Base-by-base conservation (phyloP, 2,888 invertebrate genomes). In the Dromius quadrimaculatus region DNA sequence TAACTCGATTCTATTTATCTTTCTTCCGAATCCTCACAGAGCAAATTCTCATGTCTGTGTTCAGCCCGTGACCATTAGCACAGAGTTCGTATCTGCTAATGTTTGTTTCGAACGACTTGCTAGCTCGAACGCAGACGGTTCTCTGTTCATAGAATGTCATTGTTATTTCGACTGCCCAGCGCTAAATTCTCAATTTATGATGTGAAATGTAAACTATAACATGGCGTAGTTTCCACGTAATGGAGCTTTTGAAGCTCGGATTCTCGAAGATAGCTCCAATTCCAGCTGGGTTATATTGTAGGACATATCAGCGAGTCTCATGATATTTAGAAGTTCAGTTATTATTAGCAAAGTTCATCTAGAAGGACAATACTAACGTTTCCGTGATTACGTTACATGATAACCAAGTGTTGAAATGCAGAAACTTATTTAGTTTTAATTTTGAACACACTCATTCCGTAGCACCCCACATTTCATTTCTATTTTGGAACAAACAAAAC, bases 51-150 rank as follows among this genome's bases (percentile, higher is more conserved):
- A 6, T 28, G 4, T 28, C 28, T 28, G 6, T 50, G 59, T 34
- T 17, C 32, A 43, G 45, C 63, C 43, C 45, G 63, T 45, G 57
- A 41, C 57, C 66, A 66, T 66, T 66, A 66, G 57, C 54, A 23
- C 28, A 6, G 57, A 47, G 41, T 66, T 66, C 36, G 54, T 66
- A 66, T 66, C 66, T 66, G 66, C 38, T 66, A 66, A 66, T 66
- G 66, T 57, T 43, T 66, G 66, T 66, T 66, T 19, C 23, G 15
- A 66, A 66, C 54, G 66, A 66, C 66, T 66, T 66, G 54, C 54
- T n/a, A 59, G 65, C 50, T 43, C 28, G 13, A n/a, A 28, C 17
- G 17, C 2, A 9, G 3, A 20, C 38, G 3, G 28, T 28, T 28
- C 28, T 5, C 4, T 28, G 28, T 57, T 59, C 50, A 65, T 65